Conservation (phyloP, 2,113 vertebrate genomes). For the Formicarius rufipectus region DNA sequence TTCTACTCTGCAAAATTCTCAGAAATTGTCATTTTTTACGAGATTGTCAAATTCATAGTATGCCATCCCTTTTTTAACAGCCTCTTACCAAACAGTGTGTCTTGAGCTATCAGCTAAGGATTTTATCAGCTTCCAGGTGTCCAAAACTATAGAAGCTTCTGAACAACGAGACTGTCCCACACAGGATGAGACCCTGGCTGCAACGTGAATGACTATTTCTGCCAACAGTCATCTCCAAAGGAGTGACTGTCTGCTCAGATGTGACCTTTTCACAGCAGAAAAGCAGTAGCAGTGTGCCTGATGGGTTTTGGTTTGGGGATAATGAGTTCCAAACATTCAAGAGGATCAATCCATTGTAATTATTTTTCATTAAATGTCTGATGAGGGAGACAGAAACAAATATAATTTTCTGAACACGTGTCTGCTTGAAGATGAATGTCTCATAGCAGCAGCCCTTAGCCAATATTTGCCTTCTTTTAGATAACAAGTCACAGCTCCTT, state of each 20-base stretch:
- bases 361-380: background rate
- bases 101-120: background rate
- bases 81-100: background rate
- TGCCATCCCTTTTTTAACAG: background rate
- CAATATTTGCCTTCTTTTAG: background rate
- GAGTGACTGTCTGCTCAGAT: background rate
- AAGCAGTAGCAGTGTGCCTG: background rate
- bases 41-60: background rate
- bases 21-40: background rate
- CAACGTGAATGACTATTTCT: background rate
- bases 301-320: background rate
- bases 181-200: background rate
- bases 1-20: background rate
- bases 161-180: background rate
- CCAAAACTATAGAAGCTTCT: background rate
- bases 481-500: background rate
- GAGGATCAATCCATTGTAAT: background rate
- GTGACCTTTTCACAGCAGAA: background rate
- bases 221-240: background rate
- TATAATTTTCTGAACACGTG: background rate
- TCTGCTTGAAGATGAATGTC: background rate
- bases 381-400: background rate
- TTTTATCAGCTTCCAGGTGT: background rate
- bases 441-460: background rate
- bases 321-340: background rate